phyloP scores from a whole-genome alignment of 35 echinoderm and acorn worm species.

The Heliocidaris erythrogramma region DNA sequence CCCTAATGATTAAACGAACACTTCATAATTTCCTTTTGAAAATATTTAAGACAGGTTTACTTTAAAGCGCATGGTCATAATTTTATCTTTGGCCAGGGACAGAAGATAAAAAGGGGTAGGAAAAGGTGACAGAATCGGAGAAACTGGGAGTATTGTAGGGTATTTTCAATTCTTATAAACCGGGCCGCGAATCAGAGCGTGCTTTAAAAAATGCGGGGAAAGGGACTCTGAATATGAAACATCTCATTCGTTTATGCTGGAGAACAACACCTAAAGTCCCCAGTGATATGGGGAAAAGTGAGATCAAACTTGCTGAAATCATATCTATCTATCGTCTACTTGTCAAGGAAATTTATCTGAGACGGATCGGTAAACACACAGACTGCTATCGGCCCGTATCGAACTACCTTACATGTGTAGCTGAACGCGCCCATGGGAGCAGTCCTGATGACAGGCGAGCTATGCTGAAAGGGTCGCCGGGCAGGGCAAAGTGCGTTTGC shows the following conservation, averaged over 20 bases:
- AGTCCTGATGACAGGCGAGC: background rate
- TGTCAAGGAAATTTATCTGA: background rate
- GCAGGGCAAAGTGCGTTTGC: slow-evolving; percentile 6
- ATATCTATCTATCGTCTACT: slow-evolving; percentile 18
- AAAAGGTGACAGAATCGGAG: too few species aligned
- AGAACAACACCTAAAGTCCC: background rate
- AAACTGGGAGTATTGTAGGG: too few species aligned
- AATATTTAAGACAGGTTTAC: too few species aligned
- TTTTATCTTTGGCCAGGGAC: too few species aligned
- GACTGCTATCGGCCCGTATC: slow-evolving; percentile 37
- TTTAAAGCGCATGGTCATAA: too few species aligned
- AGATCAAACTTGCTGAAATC: background rate
- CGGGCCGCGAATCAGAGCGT: background rate
- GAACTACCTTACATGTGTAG: slow-evolving; percentile 26
- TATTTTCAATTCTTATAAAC: background rate
- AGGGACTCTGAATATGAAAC: background rate
- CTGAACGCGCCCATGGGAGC: slow-evolving; percentile 17
- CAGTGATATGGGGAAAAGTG: background rate
- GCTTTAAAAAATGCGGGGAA: background rate
- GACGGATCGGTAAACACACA: background rate
- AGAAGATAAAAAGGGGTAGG: too few species aligned
- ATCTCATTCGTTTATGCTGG: background rate
- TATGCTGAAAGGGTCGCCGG: slow-evolving; percentile 7
- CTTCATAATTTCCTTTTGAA: too few species aligned
- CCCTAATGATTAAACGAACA: too few species aligned